Evolutionary conservation across 2,113 vertebrate genomes (phyloP).

Genomic region (Hiodon tergisus): DNA sequence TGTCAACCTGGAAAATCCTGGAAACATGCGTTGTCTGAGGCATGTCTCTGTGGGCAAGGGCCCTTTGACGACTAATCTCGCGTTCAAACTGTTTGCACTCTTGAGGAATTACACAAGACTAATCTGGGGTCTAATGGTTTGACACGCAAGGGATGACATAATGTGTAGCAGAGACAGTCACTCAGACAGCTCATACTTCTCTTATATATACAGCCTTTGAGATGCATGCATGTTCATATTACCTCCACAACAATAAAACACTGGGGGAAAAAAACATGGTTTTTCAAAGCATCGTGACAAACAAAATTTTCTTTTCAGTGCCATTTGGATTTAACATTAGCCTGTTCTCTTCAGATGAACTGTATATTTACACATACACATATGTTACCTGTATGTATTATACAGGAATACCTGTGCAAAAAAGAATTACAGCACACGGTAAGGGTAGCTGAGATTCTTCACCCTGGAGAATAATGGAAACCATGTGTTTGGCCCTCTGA

Average conservation of each 20-base stretch:
- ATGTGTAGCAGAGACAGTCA: not conserved
- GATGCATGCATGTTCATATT: no score
- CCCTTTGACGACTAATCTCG: conserved; percentile 38
- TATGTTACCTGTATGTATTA: not conserved
- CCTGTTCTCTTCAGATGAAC: conserved; percentile 16
- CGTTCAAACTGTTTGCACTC: conserved; percentile 56
- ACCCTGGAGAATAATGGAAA: conserved; percentile 74
- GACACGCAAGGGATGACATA: not conserved
- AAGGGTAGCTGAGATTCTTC: conserved; percentile 33
- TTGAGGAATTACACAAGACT: conserved; percentile 44
- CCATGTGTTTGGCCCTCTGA: conserved; percentile 74
- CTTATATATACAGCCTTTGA: no score
- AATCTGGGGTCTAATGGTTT: conserved; percentile 47
- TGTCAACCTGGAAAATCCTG: conserved; percentile 45
- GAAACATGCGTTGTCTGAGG: conserved; percentile 43
- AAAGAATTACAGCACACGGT: conserved; percentile 44
- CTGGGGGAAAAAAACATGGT: no score
- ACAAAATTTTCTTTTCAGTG: conserved; percentile 11
- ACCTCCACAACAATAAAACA: no score
- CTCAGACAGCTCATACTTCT: not conserved
- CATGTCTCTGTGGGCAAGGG: conserved; percentile 35
- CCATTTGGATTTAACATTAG: conserved; percentile 36
- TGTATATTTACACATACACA: no score
- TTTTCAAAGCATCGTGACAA: no score
- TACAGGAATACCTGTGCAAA: conserved; percentile 49